Percentiles rank a stretch among this genome's conserved stretches.
Evolutionary conservation across 1,140 invertebrate species (phyloP).

Genomic region (Acyrthosiphon pisum): DNA sequence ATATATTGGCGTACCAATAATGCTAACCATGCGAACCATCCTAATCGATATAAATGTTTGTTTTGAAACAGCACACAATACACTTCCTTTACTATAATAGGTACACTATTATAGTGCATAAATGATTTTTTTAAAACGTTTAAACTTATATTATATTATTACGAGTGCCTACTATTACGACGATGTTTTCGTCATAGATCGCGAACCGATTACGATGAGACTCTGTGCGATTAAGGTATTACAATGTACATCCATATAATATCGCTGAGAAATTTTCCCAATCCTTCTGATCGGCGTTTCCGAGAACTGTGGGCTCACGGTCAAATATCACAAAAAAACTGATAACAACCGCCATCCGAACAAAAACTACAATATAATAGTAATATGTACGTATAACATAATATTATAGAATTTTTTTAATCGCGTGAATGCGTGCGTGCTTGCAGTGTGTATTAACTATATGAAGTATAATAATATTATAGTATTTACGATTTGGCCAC

Average conservation of each 20-base stretch:
- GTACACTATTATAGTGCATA: neutral
- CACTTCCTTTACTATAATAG: neutral
- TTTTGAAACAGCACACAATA: neutral
- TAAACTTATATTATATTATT: no score
- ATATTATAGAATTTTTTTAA: neutral
- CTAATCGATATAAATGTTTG: no score
- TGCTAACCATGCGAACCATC: no score
- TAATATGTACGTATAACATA: neutral
- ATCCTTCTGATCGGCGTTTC: neutral
- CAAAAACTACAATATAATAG: neutral
- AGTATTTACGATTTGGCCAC: neutral
- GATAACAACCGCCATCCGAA: neutral
- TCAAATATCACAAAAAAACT: neutral
- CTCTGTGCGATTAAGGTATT: neutral
- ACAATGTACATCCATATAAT: neutral
- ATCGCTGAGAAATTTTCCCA: neutral
- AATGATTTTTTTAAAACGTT: neutral
- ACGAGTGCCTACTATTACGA: no score
- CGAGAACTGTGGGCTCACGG: neutral
- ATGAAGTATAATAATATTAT: neutral
- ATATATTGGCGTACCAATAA: no score
- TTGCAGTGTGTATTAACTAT: neutral
- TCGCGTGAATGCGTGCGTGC: neutral
- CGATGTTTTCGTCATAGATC: no score
- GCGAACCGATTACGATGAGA: neutral